These are phyloP conservation scores for Tetranychus urticae DNA, from an alignment of 1,140 invertebrate species.

Conservation along the genomic window DNA sequence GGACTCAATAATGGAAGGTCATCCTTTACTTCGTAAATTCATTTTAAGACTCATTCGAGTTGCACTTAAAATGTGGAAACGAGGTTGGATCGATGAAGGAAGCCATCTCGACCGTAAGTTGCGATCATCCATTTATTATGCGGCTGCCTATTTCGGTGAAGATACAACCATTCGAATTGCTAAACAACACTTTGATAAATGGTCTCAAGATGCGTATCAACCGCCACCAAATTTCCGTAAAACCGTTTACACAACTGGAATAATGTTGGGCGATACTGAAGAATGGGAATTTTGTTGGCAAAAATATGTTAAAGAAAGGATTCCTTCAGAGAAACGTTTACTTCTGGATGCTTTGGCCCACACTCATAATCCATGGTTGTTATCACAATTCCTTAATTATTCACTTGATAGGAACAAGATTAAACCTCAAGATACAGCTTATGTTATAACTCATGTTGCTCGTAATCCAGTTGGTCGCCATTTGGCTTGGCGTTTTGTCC, in stretches of 20 bases:
- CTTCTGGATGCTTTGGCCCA: constrained; percentile 41
- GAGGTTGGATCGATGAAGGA: constrained; percentile 39
- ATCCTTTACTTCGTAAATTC: constrained; percentile 33
- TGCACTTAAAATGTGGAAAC: constrained; percentile 28
- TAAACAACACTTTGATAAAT: constrained; percentile 32
- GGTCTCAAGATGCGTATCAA: constrained; percentile 25
- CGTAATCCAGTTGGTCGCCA: constrained; percentile 41
- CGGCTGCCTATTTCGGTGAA: constrained; percentile 35
- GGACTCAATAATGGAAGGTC: constrained; percentile 37
- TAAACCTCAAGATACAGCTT: constrained; percentile 37
- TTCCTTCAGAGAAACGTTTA: constrained; percentile 38
- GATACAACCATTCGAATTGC: constrained; percentile 35
- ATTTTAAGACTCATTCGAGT: constrained; percentile 32
- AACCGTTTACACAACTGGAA: constrained; percentile 44
- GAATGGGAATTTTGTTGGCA: constrained; percentile 54
- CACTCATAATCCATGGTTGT: constrained; percentile 40
- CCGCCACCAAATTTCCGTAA: constrained; percentile 42
- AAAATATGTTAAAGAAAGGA: constrained; percentile 32
- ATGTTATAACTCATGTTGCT: constrained; percentile 38
- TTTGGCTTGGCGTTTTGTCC: constrained; percentile 48
- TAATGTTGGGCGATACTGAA: constrained; percentile 36
- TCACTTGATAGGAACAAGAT: constrained; percentile 37
- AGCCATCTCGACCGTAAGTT: constrained; percentile 35
- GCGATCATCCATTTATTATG: constrained; percentile 28
- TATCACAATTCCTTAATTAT: constrained; percentile 37